Evolutionary conservation across 37 sponge, comb jelly and placozoan species (phyloP).

Genomic region (Petrosia ficiformis): DNA sequence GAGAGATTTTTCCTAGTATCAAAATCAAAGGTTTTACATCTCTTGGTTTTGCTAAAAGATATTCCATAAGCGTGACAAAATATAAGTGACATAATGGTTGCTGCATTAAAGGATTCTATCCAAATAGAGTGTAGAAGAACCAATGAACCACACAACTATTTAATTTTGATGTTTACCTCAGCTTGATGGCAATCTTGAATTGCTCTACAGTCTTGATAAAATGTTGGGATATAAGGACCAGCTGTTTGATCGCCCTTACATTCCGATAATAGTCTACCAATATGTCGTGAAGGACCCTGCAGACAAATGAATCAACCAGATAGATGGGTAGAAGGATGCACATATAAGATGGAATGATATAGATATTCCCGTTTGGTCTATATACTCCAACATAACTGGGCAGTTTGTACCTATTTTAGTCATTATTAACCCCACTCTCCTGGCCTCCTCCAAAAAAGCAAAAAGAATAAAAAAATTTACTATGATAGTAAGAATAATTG

Average conservation of each 20-base stretch:
- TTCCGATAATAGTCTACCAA: slow-evolving; percentile 17
- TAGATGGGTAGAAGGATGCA: no score
- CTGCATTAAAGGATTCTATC: slow-evolving; percentile 60
- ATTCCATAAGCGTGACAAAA: slow-evolving; percentile 73
- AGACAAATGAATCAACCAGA: neutral
- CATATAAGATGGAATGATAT: no score
- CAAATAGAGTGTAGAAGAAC: neutral
- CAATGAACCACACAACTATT: neutral
- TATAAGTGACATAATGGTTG: slow-evolving; percentile 83
- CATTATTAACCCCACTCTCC: no score
- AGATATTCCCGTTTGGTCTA: no score
- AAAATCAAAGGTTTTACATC: slow-evolving; percentile 12
- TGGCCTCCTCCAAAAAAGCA: no score
- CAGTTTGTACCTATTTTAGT: no score
- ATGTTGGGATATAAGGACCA: slow-evolving; percentile 44
- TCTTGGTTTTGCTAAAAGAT: slow-evolving; percentile 33
- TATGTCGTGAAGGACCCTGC: slow-evolving; percentile 13
- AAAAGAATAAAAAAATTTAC: no score
- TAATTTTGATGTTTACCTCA: slow-evolving; percentile 3
- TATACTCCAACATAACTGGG: no score
- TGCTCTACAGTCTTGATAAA: slow-evolving; percentile 48
- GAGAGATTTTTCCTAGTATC: neutral
- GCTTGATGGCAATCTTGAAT: neutral
- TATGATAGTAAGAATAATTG: no score
- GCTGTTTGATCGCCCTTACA: neutral